Conservation (phyloP, 2,888 invertebrate species). For the Phortica magna region DNA sequence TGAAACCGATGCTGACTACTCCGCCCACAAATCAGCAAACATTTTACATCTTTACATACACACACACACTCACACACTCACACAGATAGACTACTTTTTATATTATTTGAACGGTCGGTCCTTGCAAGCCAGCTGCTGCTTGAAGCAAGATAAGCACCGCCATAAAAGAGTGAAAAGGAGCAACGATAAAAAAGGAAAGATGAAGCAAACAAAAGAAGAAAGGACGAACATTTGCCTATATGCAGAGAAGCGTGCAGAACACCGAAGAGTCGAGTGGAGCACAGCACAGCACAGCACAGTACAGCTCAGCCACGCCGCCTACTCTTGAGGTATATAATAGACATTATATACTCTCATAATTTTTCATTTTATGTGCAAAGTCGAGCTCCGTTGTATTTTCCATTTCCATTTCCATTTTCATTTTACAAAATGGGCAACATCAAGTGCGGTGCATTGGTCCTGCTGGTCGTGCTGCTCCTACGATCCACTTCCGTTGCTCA, state of each 20-base stretch:
- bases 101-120: conserved; percentile 26
- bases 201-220: conserved; percentile 16
- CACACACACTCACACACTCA: conserved; percentile 16
- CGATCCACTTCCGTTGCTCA: not conserved
- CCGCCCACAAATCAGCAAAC: conserved; percentile 3
- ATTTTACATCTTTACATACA: not conserved
- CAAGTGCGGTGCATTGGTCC: not conserved
- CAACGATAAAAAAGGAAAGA: conserved; percentile 12
- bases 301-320: not conserved
- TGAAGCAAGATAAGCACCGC: not conserved
- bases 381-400: conserved; percentile 22
- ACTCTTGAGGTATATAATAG: conserved; percentile 1
- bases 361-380: conserved; percentile 46
- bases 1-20: not conserved
- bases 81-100: conserved; percentile 60
- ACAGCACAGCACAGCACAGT: not conserved
- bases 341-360: conserved; percentile 41
- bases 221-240: conserved; percentile 60
- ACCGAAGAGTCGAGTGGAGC: not conserved
- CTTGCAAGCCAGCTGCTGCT: conserved; percentile 2
- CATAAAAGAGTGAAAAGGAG: conserved; percentile 17
- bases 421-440: conserved; percentile 25
- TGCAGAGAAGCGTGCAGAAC: conserved; percentile 49
- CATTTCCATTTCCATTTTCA: conserved; percentile 34
- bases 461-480: not conserved